phyloP scores from a whole-genome alignment of 2,888 invertebrate species.

The Ectemnius continuus region DNA sequence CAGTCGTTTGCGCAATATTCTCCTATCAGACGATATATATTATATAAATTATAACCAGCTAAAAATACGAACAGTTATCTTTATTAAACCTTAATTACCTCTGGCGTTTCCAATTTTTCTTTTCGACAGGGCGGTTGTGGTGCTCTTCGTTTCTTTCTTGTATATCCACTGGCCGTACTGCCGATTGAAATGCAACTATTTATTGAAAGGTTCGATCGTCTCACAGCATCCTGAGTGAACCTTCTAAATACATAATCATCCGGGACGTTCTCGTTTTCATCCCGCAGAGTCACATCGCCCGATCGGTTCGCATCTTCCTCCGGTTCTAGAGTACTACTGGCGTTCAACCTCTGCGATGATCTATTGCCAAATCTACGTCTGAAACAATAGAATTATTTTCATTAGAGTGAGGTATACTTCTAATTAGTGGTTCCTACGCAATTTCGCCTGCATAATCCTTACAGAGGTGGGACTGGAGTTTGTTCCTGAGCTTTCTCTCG shows the following conservation, averaged over 20 bases:
- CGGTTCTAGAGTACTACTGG: slow-evolving; percentile 41
- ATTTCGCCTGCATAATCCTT: slow-evolving; percentile 11
- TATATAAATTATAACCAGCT: neutral
- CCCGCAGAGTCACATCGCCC: slow-evolving; percentile 57
- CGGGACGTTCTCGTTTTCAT: slow-evolving; percentile 72
- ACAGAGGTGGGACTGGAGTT: slow-evolving; percentile 69
- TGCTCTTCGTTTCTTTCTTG: slow-evolving; percentile 83
- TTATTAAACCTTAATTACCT: slow-evolving; percentile 44
- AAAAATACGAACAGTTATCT: neutral
- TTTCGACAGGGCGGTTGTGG: slow-evolving; percentile 80
- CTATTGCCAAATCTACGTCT: slow-evolving; percentile 69
- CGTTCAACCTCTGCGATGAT: slow-evolving; percentile 66
- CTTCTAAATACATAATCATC: slow-evolving; percentile 71
- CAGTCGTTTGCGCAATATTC: slow-evolving; percentile 26
- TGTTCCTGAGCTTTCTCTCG: slow-evolving; percentile 57
- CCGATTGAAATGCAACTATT: slow-evolving; percentile 71
- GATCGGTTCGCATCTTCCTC: slow-evolving; percentile 54
- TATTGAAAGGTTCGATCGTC: slow-evolving; percentile 73
- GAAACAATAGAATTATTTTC: neutral
- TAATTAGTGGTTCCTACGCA: neutral
- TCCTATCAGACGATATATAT: slow-evolving; percentile 43
- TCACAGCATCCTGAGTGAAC: slow-evolving; percentile 68
- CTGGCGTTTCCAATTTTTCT: slow-evolving; percentile 59
- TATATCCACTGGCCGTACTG: slow-evolving; percentile 79
- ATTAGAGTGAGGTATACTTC: neutral